Evolutionary conservation across 2,113 vertebrate genomes (phyloP).

Genomic region (Cardinalis cardinalis): DNA sequence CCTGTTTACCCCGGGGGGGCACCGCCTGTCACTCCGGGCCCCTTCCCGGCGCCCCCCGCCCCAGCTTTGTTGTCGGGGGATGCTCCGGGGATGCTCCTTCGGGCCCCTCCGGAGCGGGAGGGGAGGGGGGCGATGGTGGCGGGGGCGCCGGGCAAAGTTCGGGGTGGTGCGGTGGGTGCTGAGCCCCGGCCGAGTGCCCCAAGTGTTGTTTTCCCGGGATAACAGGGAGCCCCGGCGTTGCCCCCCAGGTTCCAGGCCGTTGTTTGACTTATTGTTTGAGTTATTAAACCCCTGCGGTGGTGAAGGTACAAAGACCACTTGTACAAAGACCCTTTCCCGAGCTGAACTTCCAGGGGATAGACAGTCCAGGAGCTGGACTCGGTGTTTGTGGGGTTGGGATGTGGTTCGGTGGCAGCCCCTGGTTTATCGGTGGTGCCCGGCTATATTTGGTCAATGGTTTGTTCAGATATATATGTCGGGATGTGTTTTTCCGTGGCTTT

Average conservation of each 20-base stretch:
- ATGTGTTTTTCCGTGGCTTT: slow-evolving; percentile 18
- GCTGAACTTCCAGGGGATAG: neutral
- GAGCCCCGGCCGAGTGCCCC: neutral
- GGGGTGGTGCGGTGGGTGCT: neutral
- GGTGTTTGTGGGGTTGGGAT: neutral
- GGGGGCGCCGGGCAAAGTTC: slow-evolving; percentile 33
- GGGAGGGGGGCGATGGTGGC: neutral
- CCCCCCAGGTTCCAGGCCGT: neutral
- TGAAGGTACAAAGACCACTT: neutral
- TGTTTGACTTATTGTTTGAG: neutral
- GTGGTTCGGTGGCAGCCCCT: neutral
- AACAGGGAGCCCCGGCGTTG: neutral
- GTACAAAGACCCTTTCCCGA: neutral
- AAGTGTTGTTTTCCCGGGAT: neutral
- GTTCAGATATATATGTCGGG: neutral
- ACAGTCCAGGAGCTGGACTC: neutral
- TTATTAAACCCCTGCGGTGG: neutral
- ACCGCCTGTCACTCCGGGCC: slow-evolving; percentile 48
- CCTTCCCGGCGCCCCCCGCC: neutral
- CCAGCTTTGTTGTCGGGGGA: slow-evolving; percentile 55
- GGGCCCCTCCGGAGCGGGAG: neutral
- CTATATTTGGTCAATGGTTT: slow-evolving; percentile 29
- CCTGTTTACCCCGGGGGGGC: neutral
- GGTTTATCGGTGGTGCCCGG: slow-evolving; percentile 47
- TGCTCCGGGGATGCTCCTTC: neutral